Base-by-base conservation (phyloP, 2,888 invertebrate species). In the Frankliniella fusca region DNA sequence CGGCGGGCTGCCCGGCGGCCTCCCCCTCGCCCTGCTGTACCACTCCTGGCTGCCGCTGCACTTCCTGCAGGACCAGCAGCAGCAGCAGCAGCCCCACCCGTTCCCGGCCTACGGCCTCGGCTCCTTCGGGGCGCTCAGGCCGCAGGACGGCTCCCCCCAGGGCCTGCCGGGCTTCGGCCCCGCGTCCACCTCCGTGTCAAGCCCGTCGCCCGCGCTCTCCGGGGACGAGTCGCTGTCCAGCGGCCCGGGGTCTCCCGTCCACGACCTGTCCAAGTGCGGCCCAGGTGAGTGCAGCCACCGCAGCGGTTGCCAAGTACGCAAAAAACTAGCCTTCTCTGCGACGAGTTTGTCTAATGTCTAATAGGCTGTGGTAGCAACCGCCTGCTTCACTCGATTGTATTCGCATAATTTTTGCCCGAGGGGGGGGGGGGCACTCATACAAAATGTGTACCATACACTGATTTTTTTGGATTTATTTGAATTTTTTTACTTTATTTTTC, bases 11-110 rank as follows among this genome's bases (percentile, higher is more conserved):
- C 27, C 70, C 11, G 70, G 70, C 27, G 70, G 70, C 1, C 70
- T 76, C 23, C 70, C 70, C 27, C 70, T 76, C 11, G 70, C 70
- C 3, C 70, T 76, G 70, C 70, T 76, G 27, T 76, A 76, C 70
- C 70, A 76, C 70, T 76, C 70, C 27, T 76, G 70, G 70, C 70
- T 76, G 70, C 70, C 70, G 70, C 70, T 76, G 70, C 27, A 23
- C 70, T 76, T 23, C 70, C 70, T 76, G 70, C 61, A 61, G 27
- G 23, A 76, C 23, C 23, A 76, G 23, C 70, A 76, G 23, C 70
- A 70, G 7, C 23, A 70, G 7, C 70, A 76, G 27, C 70, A 76
- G 70, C 70, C 23, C 27, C 70, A 27, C 70, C 70, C 70, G 23
- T 76, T 76, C 70, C 12, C 70, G 9, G 11, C 70, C 11, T 76